Conservation (phyloP, 2,797 vertebrate genomes). For the Apogon hyalosoma region DNA sequence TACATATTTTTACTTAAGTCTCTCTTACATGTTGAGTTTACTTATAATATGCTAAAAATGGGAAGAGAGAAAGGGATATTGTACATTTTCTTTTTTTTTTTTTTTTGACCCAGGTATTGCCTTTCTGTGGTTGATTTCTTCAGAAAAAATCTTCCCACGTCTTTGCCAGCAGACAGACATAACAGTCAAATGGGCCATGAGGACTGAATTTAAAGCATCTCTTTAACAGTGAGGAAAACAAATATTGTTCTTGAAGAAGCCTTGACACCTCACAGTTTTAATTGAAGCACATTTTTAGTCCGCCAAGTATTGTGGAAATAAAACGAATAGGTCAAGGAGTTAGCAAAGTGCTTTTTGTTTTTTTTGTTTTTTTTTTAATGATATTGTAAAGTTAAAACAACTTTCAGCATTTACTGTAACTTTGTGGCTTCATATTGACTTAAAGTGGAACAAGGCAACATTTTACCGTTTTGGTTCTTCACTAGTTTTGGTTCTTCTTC, state of each 20-base stretch:
- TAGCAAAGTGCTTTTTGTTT: conserved; percentile 45
- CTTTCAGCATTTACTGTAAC: too few relatives aligned
- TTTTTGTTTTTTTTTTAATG: conserved; percentile 36
- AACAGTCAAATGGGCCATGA: conserved; percentile 72
- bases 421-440: too few relatives aligned
- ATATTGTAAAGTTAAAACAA: too few relatives aligned
- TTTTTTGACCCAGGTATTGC: too few relatives aligned
- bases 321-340: conserved; percentile 57
- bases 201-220: conserved; percentile 63
- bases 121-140: conserved; percentile 27
- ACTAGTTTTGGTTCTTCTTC: too few relatives aligned
- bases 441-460: too few relatives aligned
- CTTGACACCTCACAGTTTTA: conserved; percentile 54
- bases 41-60: too few relatives aligned
- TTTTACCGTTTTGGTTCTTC: too few relatives aligned
- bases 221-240: conserved; percentile 66
- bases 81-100: too few relatives aligned
- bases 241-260: conserved; percentile 71
- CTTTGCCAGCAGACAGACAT: conserved; percentile 65
- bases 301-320: conserved; percentile 55
- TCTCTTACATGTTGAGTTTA: too few relatives aligned
- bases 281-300: conserved; percentile 48
- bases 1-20: too few relatives aligned
- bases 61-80: too few relatives aligned
- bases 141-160: conserved; percentile 70